Percentiles rank a stretch among this genome's conserved stretches.
Evolutionary conservation across 2,888 invertebrate species (phyloP).

Genomic region (Perithous albicinctus): DNA sequence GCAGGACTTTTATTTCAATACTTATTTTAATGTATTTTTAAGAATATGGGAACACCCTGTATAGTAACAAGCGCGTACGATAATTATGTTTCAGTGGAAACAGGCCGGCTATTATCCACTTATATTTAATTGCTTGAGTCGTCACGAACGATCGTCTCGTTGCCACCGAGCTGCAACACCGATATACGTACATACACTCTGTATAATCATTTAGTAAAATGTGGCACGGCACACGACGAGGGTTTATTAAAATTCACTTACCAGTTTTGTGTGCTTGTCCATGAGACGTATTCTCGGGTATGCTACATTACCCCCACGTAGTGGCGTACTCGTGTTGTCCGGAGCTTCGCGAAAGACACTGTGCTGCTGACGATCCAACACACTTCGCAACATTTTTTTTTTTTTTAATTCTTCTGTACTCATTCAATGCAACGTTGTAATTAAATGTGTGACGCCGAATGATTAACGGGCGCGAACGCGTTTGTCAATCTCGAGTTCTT

Average conservation of each 20-base stretch:
- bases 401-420: slow-evolving; percentile 11
- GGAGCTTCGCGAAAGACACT: slow-evolving; percentile 20
- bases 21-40: too few relatives aligned
- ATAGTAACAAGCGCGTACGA: slow-evolving; percentile 25
- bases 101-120: slow-evolving; percentile 29
- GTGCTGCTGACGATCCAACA: slow-evolving; percentile 59
- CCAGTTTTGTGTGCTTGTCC: slow-evolving; percentile 70
- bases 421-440: slow-evolving; percentile 15
- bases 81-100: slow-evolving; percentile 23
- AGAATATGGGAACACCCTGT: too few relatives aligned
- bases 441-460: not conserved
- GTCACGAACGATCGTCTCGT: slow-evolving; percentile 58
- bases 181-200: slow-evolving; percentile 3
- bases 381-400: slow-evolving; percentile 67
- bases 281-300: slow-evolving; percentile 72
- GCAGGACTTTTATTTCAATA: too few relatives aligned
- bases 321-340: slow-evolving; percentile 68
- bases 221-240: not conserved
- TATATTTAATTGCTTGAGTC: slow-evolving; percentile 40
- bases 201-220: slow-evolving; percentile 5
- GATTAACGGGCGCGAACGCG: not conserved
- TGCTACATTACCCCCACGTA: slow-evolving; percentile 66
- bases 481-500: not conserved
- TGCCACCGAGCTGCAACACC: slow-evolving; percentile 2
- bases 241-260: slow-evolving; percentile 68